Percentiles rank a stretch among this genome's conserved stretches.
Conservation (phyloP, 2,113 vertebrate genomes). For the Paramormyrops kingsleyae region DNA sequence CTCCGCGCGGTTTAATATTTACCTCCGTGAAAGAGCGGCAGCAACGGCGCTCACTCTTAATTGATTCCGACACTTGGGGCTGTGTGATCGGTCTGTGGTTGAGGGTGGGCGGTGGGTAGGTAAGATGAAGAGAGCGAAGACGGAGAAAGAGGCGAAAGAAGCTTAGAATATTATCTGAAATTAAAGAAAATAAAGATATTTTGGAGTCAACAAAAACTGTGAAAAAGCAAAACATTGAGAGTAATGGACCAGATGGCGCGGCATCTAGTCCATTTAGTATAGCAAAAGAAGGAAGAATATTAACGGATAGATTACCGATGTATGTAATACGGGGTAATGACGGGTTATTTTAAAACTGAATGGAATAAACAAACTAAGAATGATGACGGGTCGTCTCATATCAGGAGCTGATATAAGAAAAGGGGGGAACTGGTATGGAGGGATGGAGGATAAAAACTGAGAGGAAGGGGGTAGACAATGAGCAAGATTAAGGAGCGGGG, state of each 20-base stretch:
- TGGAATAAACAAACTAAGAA: neutral
- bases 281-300: neutral
- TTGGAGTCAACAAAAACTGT: neutral
- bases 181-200: constrained; percentile 5
- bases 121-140: constrained; percentile 32
- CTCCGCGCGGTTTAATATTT: constrained; percentile 82
- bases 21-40: constrained; percentile 73
- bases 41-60: constrained; percentile 74
- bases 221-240: neutral
- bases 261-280: neutral
- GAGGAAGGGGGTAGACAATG: constrained; percentile 53
- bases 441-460: constrained; percentile 31
- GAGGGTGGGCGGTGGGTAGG: constrained; percentile 53
- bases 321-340: neutral
- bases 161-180: neutral
- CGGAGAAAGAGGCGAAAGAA: constrained; percentile 3
- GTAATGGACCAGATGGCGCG: neutral
- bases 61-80: constrained; percentile 79
- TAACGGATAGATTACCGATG: neutral
- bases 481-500: constrained; percentile 45
- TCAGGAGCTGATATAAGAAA: neutral
- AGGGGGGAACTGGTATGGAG: neutral
- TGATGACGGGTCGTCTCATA: neutral
- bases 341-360: neutral
- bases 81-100: constrained; percentile 62